Evolutionary conservation across 2,113 vertebrate species (phyloP).

Genomic region (Pungitius pungitius): DNA sequence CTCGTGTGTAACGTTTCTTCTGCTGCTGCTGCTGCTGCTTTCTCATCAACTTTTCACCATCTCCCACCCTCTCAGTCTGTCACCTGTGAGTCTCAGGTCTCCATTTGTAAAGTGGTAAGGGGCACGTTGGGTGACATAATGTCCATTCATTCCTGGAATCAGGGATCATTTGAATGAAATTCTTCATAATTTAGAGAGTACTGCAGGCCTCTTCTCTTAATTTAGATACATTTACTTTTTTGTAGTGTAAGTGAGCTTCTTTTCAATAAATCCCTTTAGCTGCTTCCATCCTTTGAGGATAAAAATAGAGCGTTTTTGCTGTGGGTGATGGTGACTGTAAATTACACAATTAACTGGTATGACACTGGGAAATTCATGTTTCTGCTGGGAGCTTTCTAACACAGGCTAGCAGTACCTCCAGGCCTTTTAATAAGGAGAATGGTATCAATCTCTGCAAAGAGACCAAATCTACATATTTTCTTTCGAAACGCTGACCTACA

Average conservation of each 20-base stretch:
- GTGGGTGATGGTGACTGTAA: constrained; percentile 42
- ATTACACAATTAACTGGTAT: background rate
- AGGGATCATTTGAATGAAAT: background rate
- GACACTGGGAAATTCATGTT: background rate
- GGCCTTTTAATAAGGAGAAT: background rate
- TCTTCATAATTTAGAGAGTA: background rate
- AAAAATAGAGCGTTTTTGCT: constrained; percentile 26
- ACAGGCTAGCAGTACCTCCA: background rate
- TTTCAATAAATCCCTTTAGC: constrained; percentile 2
- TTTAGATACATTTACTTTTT: too few relatives aligned
- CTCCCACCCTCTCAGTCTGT: constrained; percentile 42
- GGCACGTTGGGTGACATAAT: constrained; percentile 44
- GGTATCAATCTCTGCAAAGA: background rate
- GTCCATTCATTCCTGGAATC: constrained; percentile 19
- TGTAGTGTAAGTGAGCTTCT: constrained; percentile 6
- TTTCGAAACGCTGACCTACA: constrained; percentile 11
- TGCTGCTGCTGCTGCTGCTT: constrained; percentile 57
- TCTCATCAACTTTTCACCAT: constrained; percentile 66
- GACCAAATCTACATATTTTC: background rate
- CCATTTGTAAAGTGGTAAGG: constrained; percentile 58
- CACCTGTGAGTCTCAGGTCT: constrained; percentile 66
- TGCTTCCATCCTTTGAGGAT: constrained; percentile 3
- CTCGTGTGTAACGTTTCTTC: constrained; percentile 47
- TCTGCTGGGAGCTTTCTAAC: background rate
- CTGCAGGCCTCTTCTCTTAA: background rate